Evolutionary conservation across 2,888 invertebrate species (phyloP).

Genomic region (Nomada ferruginata): DNA sequence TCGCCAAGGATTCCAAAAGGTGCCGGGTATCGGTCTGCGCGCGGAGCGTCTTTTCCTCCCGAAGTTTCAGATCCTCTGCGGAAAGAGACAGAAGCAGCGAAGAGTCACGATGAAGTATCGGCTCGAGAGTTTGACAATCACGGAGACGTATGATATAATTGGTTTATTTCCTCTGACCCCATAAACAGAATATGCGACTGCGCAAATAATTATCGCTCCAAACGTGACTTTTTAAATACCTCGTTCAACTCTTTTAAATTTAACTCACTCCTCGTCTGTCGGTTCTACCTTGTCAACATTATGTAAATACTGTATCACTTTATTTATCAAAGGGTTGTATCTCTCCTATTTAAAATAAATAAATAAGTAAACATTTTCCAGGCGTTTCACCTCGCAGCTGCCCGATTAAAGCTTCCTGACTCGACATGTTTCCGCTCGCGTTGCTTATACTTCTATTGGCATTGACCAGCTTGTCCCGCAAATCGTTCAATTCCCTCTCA

Average conservation of each 20-base stretch:
- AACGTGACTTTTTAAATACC: too few relatives aligned
- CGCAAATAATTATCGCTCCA: too few relatives aligned
- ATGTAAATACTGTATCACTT: too few relatives aligned
- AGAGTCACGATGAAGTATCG: background rate
- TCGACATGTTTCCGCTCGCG: constrained; percentile 89
- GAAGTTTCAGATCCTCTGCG: constrained; percentile 89
- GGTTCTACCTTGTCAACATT: too few relatives aligned
- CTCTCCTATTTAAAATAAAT: too few relatives aligned
- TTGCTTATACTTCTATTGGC: constrained; percentile 88
- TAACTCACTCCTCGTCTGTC: too few relatives aligned
- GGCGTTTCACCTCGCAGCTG: constrained; percentile 87
- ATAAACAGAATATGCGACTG: too few relatives aligned
- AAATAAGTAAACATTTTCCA: background rate
- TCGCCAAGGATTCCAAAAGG: constrained; percentile 89
- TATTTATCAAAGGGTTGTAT: too few relatives aligned
- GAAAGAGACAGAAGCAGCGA: constrained; percentile 25
- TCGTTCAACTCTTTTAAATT: too few relatives aligned
- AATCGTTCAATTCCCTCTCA: constrained; percentile 90
- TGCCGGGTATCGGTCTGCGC: constrained; percentile 89
- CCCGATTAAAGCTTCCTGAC: constrained; percentile 88
- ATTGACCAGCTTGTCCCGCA: constrained; percentile 88
- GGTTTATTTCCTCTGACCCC: too few relatives aligned
- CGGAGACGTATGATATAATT: too few relatives aligned
- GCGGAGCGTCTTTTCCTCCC: constrained; percentile 89
- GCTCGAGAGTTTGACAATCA: too few relatives aligned